Evolutionary conservation across 2,113 vertebrate genomes (phyloP), one percentile per base, ranked within the genome.

Genomic region (Zonotrichia leucophrys): DNA sequence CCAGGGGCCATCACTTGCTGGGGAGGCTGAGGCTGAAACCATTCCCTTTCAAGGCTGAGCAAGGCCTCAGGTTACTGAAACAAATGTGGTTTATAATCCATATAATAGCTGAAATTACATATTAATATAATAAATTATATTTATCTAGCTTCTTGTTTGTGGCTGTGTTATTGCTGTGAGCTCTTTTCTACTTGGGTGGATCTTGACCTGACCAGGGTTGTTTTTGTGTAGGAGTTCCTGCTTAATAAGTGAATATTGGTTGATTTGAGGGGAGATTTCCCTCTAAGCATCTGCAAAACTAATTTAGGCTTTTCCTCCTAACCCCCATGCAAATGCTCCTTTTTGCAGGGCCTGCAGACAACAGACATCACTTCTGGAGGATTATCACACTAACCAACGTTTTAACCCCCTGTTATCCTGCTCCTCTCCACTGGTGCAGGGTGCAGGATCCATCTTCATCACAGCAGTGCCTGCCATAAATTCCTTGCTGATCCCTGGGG

Each of bases 221-320:
- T 3, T 77, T 80, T 80, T 31, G 23, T 37, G 33, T 6, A 31
- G 15, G 60, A 74, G 25, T 20, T 39, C 33, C 3, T 2, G 16
- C 49, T 33, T 55, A 50, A 70, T 20, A 66, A 86, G 33, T 30
- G 27, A 46, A 25, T 1, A 2, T 7, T 75, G 42, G 47, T 10
- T 74, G 70, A 53, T 56, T 16, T 18, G 44, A 64, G 60, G 86
- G 76, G 63, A 12, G 83, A 94, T 69, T 66, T 72, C 79, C 69
- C 80, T 62, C 50, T 12, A 39, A 90, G 35, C 85, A 88, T 66
- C 90, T 94, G 94, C 18, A 70, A 92, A 96, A 93, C 47, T 56
- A 67, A 95, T 92, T 87, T 24, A 89, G 56, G 6, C 39, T 81
- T 87, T 87, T 76, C 91, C 53, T 89, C 56, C 80, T 56, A n/a